Conservation (phyloP, 2,888 invertebrate species). For the Nesidiocoris tenuis region DNA sequence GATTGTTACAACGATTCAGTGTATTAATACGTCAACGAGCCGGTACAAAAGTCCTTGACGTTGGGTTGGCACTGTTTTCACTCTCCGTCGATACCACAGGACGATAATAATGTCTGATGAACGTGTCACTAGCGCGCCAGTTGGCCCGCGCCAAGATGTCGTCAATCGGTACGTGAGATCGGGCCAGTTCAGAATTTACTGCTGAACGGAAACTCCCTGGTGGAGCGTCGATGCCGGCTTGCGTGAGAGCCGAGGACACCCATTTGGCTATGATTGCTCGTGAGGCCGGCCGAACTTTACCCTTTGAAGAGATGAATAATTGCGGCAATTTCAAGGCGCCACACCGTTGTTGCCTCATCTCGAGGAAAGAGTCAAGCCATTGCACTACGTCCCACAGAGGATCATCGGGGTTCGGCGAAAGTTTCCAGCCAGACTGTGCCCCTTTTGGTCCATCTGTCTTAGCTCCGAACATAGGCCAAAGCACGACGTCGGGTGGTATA, state of each 20-base stretch:
- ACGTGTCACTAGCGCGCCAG: not conserved
- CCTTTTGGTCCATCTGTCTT: not conserved
- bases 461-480: not conserved
- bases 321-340: too few relatives aligned
- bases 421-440: not conserved
- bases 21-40: too few relatives aligned
- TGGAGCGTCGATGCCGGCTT: not conserved
- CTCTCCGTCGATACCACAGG: not conserved
- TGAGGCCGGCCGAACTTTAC: not conserved
- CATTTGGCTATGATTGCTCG: not conserved
- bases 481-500: not conserved
- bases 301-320: not conserved
- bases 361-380: not conserved
- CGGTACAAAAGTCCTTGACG: not conserved
- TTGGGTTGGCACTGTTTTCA: not conserved
- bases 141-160: not conserved
- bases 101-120: not conserved
- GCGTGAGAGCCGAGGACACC: not conserved
- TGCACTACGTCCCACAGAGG: not conserved
- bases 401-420: not conserved
- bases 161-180: not conserved
- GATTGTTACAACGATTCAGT: too few relatives aligned
- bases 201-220: not conserved
- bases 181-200: not conserved
- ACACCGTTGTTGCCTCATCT: not conserved